Evolutionary conservation across 2,113 vertebrate genomes (phyloP), one percentile per base, ranked within the genome.

Genomic region (Mandrillus leucophaeus): DNA sequence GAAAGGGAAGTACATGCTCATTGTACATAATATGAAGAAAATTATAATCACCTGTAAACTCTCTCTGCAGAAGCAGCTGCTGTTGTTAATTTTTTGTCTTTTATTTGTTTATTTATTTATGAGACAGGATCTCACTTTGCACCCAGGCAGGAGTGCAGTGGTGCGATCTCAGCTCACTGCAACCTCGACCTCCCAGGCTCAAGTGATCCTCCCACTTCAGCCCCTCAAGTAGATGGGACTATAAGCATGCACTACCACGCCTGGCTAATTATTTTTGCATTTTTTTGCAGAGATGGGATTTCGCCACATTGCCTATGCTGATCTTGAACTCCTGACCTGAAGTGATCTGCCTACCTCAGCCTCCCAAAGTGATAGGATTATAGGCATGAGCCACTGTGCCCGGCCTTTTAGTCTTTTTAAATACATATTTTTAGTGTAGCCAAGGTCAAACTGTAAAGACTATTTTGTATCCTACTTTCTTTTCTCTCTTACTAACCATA

Each of bases 1-100:
- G 35, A 95, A 95, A 5, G n/a, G 40, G 20, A 97, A 70, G 35
- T 80, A 22, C 40, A 78, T 82, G 6, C 50, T 93, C 22, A 66
- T 68, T 88, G 17, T 91, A 91, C 91, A 91, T 93, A 95, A 93
- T 92, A 48, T 91, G 45, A 88, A 72, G 27, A 61, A 79, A 93
- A 81, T 85, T 94, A 43, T n/a, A 66, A 83, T 80, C 40, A 27
- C 48, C 11, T 12, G 17, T 66, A 76, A 45, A 59, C 57, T 92
- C 32, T 92, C 78, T 82, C 4, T 72, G 68, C 20, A 78, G 50
- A 96, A 81, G 27, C 55, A 93, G 40, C 22, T 96, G 57, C 35
- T 93, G 2, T 35, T 45, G 10, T 92, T 96, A 70, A 80, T 22
- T 76, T 96, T 95, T 64, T n/a, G 66, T n/a, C 6, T n/a, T 68